Evolutionary conservation across 2,888 invertebrate species (phyloP).

Genomic region (Peribatodes rhomboidaria): DNA sequence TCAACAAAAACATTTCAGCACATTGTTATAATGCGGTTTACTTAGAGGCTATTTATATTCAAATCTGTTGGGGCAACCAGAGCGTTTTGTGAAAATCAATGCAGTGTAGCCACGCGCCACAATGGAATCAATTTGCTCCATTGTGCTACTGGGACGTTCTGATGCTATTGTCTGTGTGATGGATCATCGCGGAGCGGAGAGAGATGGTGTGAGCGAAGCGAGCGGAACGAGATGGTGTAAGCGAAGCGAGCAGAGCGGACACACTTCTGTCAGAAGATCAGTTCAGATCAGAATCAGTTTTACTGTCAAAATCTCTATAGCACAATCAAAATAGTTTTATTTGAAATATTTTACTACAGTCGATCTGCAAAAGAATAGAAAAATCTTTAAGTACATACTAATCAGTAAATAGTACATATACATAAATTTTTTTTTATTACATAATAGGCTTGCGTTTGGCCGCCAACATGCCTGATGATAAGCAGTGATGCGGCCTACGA

Average conservation of each 20-base stretch:
- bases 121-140: conserved; percentile 44
- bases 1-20: conserved; percentile 12
- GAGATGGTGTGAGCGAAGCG: conserved; percentile 3
- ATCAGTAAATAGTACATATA: too few species aligned
- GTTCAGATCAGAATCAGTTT: too few species aligned
- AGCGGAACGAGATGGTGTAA: background rate
- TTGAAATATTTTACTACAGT: too few species aligned
- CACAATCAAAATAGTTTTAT: too few species aligned
- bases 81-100: conserved; percentile 38
- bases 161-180: conserved; percentile 36
- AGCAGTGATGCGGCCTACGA: too few species aligned
- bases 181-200: conserved; percentile 22
- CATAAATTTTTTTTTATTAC: too few species aligned
- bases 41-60: conserved; percentile 26
- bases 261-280: background rate
- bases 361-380: too few species aligned
- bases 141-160: conserved; percentile 31
- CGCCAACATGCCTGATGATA: too few species aligned
- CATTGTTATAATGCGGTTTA: conserved; percentile 19
- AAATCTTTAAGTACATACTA: too few species aligned
- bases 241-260: background rate
- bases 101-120: conserved; percentile 35
- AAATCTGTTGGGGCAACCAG: conserved; percentile 21
- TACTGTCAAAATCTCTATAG: too few species aligned
- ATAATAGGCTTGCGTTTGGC: too few species aligned